A percentile compares a stretch with the other conserved stretches of the same genome.
These are phyloP conservation scores for Cephus pulcher DNA, from an alignment of 2,888 invertebrate species.

Conservation along the genomic window DNA sequence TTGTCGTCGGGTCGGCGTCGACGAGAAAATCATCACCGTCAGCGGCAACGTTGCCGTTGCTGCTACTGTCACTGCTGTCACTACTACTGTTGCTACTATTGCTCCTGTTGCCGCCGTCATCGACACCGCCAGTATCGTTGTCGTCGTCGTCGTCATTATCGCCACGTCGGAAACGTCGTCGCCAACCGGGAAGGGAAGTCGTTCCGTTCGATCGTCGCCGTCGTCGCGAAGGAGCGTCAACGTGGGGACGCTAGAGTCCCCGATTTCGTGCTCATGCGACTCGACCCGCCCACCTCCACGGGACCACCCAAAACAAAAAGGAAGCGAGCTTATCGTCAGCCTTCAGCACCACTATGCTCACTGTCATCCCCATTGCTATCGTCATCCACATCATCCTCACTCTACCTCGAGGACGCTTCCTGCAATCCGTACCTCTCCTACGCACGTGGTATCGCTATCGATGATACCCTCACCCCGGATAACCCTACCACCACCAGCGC, in stretches of 20 bases:
- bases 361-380: constrained; percentile 9
- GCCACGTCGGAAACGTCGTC: constrained; percentile 14
- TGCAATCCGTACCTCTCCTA: background rate
- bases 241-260: constrained; percentile 53
- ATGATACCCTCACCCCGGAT: constrained; percentile 8
- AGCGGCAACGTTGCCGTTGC: background rate
- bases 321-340: constrained; percentile 16
- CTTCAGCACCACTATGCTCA: constrained; percentile 9
- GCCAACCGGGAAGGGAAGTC: constrained; percentile 11
- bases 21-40: background rate
- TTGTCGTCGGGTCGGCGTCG: background rate
- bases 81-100: background rate
- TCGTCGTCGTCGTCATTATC: constrained; percentile 27
- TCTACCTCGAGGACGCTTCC: background rate
- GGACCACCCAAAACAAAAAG: constrained; percentile 48
- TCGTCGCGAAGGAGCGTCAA: constrained; percentile 15
- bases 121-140: constrained; percentile 24
- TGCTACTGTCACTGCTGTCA: background rate
- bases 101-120: constrained; percentile 28
- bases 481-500: constrained; percentile 1
- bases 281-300: constrained; percentile 52
- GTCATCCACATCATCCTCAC: constrained; percentile 9
- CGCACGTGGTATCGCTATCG: background rate
- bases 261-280: constrained; percentile 58
- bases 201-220: constrained; percentile 8